Conservation (phyloP, 2,113 vertebrate genomes). For the Benitochromis conjunctus region DNA sequence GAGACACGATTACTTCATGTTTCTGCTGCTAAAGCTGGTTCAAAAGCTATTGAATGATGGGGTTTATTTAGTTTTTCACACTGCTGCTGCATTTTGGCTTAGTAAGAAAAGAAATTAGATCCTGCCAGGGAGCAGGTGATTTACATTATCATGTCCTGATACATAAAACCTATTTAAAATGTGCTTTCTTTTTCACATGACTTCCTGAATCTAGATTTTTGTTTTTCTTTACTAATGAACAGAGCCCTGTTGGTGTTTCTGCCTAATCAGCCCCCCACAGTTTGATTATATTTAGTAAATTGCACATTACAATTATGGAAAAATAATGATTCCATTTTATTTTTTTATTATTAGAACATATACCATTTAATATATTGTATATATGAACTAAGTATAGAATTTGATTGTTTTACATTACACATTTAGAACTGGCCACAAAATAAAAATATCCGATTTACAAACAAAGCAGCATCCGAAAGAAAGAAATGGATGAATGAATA, state of each 20-base stretch:
- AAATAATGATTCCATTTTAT: conserved; percentile 69
- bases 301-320: conserved; percentile 46
- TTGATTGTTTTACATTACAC: conserved; percentile 64
- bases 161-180: neutral
- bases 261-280: neutral
- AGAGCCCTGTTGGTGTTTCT: neutral
- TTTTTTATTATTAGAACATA: conserved; percentile 73
- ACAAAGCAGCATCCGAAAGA: conserved; percentile 61
- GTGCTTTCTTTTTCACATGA: neutral
- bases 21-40: neutral
- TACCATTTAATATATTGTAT: conserved; percentile 64
- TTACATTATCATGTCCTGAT: neutral
- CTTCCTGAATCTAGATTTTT: neutral
- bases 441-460: conserved; percentile 67
- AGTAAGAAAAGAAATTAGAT: neutral
- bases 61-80: fast-evolving
- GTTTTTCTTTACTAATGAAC: neutral
- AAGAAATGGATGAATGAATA: conserved; percentile 46
- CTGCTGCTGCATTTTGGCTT: neutral
- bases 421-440: conserved; percentile 60
- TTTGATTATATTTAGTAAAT: conserved; percentile 2
- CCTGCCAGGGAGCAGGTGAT: neutral
- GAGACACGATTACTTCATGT: neutral
- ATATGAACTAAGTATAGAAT: conserved; percentile 52
- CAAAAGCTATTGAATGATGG: neutral